Evolutionary conservation across 2,888 invertebrate species (phyloP).

Genomic region (Limnephilus auricula): DNA sequence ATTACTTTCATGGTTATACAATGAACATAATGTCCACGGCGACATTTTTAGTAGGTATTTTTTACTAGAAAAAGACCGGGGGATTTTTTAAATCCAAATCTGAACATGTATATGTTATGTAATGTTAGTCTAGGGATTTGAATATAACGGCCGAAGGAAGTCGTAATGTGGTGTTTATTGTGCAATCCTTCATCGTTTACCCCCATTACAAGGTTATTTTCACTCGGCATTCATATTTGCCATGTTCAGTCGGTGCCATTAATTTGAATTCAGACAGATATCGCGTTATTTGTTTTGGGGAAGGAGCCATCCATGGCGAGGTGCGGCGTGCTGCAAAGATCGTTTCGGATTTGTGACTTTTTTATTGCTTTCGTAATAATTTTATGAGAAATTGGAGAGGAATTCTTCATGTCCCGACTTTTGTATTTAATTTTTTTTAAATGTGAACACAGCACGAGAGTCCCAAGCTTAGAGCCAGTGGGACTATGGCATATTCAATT

Average conservation of each 20-base stretch:
- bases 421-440: neutral
- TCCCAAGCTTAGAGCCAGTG: too few relatives aligned
- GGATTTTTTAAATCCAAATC: neutral
- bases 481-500: too few relatives aligned
- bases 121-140: neutral
- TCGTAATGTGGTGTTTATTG: conserved; percentile 39
- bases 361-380: neutral
- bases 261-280: neutral
- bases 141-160: neutral
- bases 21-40: too few relatives aligned
- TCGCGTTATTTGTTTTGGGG: neutral
- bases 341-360: neutral
- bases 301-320: neutral
- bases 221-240: conserved; percentile 23
- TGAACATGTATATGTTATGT: neutral
- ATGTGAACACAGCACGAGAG: too few relatives aligned
- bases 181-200: conserved; percentile 47
- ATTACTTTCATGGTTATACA: too few relatives aligned
- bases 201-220: conserved; percentile 46
- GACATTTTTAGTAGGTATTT: too few relatives aligned
- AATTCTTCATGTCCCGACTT: neutral
- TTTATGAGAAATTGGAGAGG: neutral
- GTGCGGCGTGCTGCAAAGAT: neutral
- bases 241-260: neutral
- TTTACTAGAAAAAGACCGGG: neutral